Conservation (phyloP, 1,140 invertebrate species). For the Eufriesea mexicana region DNA sequence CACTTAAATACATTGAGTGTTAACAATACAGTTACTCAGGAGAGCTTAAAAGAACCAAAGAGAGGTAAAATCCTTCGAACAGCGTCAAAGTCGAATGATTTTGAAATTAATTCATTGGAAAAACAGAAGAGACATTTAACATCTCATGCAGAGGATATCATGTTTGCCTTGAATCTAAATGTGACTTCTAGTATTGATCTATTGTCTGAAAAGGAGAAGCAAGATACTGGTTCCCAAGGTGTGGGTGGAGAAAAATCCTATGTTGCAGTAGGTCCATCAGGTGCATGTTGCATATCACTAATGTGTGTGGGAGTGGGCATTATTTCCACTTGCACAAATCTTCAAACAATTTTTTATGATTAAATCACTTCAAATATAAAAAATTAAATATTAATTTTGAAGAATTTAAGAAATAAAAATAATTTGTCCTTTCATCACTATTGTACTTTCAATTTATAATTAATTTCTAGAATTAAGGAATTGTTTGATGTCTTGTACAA, state of each 20-base stretch:
- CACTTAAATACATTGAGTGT: conserved; percentile 41
- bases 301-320: conserved; percentile 3
- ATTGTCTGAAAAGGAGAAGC: neutral
- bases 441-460: neutral
- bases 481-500: neutral
- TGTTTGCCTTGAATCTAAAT: conserved; percentile 70
- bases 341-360: neutral
- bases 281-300: conserved; percentile 74
- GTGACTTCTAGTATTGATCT: conserved; percentile 35
- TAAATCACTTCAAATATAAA: neutral
- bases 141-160: conserved; percentile 66
- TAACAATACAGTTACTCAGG: neutral
- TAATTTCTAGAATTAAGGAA: neutral
- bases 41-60: conserved; percentile 34
- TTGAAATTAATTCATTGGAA: conserved; percentile 62
- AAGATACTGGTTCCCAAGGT: conserved; percentile 16
- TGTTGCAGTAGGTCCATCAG: conserved; percentile 59
- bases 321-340: neutral
- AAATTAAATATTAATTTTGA: neutral
- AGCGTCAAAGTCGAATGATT: conserved; percentile 71
- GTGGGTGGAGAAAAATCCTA: conserved; percentile 20
- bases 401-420: neutral
- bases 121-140: conserved; percentile 66
- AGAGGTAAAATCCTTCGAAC: conserved; percentile 62
- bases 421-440: neutral